Evolutionary conservation across 2,797 vertebrate species (phyloP), one percentile per base, ranked within the genome.

Genomic region (Salarias fasciatus): DNA sequence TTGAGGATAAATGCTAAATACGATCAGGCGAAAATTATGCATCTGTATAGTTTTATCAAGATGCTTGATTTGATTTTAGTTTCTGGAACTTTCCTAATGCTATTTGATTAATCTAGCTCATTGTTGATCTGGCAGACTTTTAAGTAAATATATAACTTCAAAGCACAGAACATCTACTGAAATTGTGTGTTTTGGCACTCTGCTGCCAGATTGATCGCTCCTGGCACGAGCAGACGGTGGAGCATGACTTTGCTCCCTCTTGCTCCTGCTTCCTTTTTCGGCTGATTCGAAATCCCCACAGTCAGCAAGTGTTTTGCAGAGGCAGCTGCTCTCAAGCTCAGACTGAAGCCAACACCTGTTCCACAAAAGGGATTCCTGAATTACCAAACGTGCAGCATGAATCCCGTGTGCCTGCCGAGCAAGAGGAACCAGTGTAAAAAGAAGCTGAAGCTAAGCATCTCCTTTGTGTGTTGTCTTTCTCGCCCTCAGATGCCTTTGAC

Each of bases 401-500:
- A 9, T 12, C 43, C 37, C 60, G 79, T 38, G 44, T 83, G 82
- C 41, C 35, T 14, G 38, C 41, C 18, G 43, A 6, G 37, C 40
- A 13, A 6, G 11, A 13, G 14, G 36, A 6, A 44, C 53, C 12
- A 6, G 10, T 11, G 8, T 66, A 6, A 30, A 33, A 38, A 31
- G 11, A 56, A 47, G 5, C 9, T 48, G 5, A 10, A 13, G 5
- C 11, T 38, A 5, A 42, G 31, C 24, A 43, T 47, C 12, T 11
- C 18, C 50, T 9, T 55, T 72, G 31, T 0, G 29, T 40, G 56
- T 9, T 6, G 11, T 31, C 54, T 55, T 61, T 50, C 24, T 73
- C 66, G 5, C 71, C 29, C 36, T n/a, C 82, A 99, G 98, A 99
- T 93, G 96, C 98, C 90, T 99, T 99, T 79, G 98, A 99, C 91